phyloP scores from a whole-genome alignment of 2,888 invertebrate genomes.

The Cyclophora punctaria region DNA sequence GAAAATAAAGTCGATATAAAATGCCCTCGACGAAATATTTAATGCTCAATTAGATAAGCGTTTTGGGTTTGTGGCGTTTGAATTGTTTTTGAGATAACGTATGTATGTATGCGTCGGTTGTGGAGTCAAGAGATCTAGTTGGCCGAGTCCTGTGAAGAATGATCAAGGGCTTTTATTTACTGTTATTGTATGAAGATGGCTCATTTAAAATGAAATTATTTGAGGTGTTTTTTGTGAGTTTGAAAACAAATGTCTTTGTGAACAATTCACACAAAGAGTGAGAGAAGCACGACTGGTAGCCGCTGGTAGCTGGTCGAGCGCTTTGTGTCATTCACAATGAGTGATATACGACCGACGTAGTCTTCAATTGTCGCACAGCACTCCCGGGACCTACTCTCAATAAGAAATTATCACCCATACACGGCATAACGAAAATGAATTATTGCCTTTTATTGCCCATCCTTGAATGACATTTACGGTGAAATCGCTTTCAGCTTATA shows the following conservation, averaged over 20 bases:
- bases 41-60: slow-evolving; percentile 74
- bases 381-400: slow-evolving; percentile 50
- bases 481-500: slow-evolving; percentile 40
- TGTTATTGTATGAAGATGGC: slow-evolving; percentile 55
- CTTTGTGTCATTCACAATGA: slow-evolving; percentile 71
- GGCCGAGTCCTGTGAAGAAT: slow-evolving; percentile 17
- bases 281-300: slow-evolving; percentile 53
- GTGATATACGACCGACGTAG: slow-evolving; percentile 71
- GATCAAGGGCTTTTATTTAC: slow-evolving; percentile 38
- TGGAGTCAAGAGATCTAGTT: slow-evolving; percentile 43
- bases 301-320: slow-evolving; percentile 53
- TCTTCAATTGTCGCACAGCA: slow-evolving; percentile 64
- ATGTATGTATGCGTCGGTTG: slow-evolving; percentile 52
- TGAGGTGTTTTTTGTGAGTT: slow-evolving; percentile 58
- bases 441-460: slow-evolving; percentile 62
- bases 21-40: slow-evolving; percentile 72
- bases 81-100: slow-evolving; percentile 63
- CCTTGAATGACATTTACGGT: slow-evolving; percentile 40
- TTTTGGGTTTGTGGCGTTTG: slow-evolving; percentile 67
- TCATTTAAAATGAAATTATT: slow-evolving; percentile 61
- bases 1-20: slow-evolving; percentile 70
- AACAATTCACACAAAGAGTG: slow-evolving; percentile 35
- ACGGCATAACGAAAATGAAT: slow-evolving; percentile 73
- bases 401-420: slow-evolving; percentile 71
- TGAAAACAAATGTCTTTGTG: slow-evolving; percentile 70